Evolutionary conservation across 2,797 vertebrate genomes (phyloP), one percentile per base, ranked within the genome.

Genomic region (Parotocinclus haroldoi): DNA sequence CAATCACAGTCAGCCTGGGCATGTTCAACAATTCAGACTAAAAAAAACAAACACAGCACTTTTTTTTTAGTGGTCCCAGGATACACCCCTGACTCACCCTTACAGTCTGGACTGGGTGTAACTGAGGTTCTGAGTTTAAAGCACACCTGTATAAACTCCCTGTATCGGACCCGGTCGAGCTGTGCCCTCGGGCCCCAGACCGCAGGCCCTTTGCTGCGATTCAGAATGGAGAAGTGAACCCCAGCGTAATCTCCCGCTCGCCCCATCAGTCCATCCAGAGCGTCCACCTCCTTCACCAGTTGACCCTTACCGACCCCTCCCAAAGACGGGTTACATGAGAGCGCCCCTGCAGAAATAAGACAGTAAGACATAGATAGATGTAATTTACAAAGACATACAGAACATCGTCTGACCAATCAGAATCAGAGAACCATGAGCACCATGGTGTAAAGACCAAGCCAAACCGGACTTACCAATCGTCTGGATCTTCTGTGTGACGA

Each of bases 321-420:
- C 80, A 98, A 86, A 18, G 96, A 98, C 0, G 96, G 96, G 83
- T 99, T 99, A 80, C 96, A 99, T 58, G 96, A 98, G 87, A 99
- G 89, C 51, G 92, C 92, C 12, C 96, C 96, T 98, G 68, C 0
- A n/a, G 7, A 27, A 59, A 53, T 57, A 49, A 13, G 7, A 14
- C 48, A 50, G 48, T 11, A 14, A 3, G 12, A 48, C 4, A 14
- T 7, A 11, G 1, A 46, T 11, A 11, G 1, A 1, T 12, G 45
- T 13, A 9, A 13, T 3, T 10, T 3, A 3, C 0, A 46, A 10
- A 46, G 37, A 52, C 3, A 46, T 27, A 27, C 27, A 2, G 27
- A 27, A 27, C 27, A 27, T 27, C n/a, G n/a, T n/a, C 27, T 27
- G 27, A 27, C 27, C 27, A 27, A 27, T 27, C 27, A 27, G 27